phyloP scores from a whole-genome alignment of 2,888 invertebrate genomes.

The Xestobium rufovillosum region DNA sequence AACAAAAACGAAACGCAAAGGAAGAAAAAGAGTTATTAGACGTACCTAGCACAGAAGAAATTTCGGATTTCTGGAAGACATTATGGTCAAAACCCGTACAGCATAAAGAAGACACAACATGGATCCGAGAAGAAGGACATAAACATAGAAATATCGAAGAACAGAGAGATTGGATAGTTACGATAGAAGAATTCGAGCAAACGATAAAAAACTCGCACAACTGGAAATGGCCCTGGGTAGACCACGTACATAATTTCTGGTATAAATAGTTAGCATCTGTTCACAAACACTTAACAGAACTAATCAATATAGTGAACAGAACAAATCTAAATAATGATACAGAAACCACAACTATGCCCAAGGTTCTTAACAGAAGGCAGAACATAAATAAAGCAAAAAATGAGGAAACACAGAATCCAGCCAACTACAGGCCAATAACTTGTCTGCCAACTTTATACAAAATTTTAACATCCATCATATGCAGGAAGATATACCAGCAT shows the following conservation, averaged over 20 bases:
- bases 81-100: neutral
- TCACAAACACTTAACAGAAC: conserved; percentile 3
- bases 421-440: conserved; percentile 8
- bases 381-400: neutral
- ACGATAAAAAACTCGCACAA: conserved; percentile 4
- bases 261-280: neutral
- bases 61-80: neutral
- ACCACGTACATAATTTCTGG: conserved; percentile 6
- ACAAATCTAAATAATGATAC: neutral
- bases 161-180: neutral
- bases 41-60: neutral
- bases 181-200: neutral
- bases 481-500: neutral
- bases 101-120: neutral
- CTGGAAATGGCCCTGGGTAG: conserved; percentile 4
- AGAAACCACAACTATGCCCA: neutral
- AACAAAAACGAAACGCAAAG: neutral
- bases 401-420: neutral
- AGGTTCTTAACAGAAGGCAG: conserved; percentile 1
- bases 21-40: neutral
- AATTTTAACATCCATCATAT: neutral
- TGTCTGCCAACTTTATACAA: conserved; percentile 5
- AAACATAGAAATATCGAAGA: no score
- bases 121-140: neutral
- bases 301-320: neutral